Base-by-base conservation (phyloP, 1,140 invertebrate species). In the Lepidurus packardi region DNA sequence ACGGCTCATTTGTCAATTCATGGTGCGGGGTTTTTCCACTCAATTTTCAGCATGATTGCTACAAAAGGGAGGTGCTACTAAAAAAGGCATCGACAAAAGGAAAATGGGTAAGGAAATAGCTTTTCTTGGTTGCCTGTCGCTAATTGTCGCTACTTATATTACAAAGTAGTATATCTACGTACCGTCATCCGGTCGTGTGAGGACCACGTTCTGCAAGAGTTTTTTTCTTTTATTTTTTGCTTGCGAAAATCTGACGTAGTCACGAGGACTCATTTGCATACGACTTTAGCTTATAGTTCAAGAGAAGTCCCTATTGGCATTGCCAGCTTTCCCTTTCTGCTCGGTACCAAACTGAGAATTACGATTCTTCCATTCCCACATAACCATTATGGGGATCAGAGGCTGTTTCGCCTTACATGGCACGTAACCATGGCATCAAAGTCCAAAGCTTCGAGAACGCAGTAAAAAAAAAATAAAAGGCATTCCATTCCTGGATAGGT, bases 401-500 rank as follows among this genome's bases (percentile, higher is more conserved):
- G 53, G 53, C 53, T 65, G 53, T 16, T 65, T 65, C 21, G 53
- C 53, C 13, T 65, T 65, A 65, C 53, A 65, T 21, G 53, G 53
- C 53, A 65, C 53, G 53, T 65, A n/a, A 65, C 53, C 53, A 65
- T 65, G 53, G 53, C 53, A 65, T 65, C 53, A 65, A 65, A 65
- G 53, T 21, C 21, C 53, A 65, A 65, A 65, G 53, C 53, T 65
- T 16, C 16, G 53, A 13, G 1, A 21, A 65, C 16, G 53, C 21
- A n/a, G 53, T 65, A n/a, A n/a, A n/a, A 13, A n/a, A 65, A 65
- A 65, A 21, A 21, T n/a, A 65, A 65, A 65, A 16, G n/a, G 53
- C 16, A 13, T n/a, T 16, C 16, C 53, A n/a, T 13, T 13, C 53
- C 53, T 65, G 53, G 16, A 13, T 65, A 16, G 21, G 53, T 34